These are phyloP conservation scores for Hydrolagus colliei DNA, from an alignment of 2,797 vertebrate genomes.

Conservation along the genomic window DNA sequence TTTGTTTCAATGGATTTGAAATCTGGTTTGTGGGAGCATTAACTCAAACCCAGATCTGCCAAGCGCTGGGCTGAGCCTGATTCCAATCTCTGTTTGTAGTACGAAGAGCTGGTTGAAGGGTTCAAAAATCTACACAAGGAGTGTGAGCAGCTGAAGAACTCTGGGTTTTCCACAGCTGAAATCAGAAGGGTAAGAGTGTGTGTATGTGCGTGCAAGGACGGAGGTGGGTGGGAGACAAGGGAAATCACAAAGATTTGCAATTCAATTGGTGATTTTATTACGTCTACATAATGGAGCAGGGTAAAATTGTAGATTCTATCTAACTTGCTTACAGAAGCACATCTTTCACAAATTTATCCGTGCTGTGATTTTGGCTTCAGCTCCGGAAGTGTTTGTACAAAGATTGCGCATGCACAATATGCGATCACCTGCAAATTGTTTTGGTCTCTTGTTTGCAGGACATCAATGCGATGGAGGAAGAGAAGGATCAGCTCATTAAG, in stretches of 20 bases:
- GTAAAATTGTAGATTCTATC: background rate
- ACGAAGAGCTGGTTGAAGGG: slow-evolving; percentile 88
- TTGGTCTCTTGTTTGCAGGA: slow-evolving; percentile 61
- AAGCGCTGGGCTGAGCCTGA: background rate
- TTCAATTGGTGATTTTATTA: background rate
- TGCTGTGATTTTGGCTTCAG: background rate
- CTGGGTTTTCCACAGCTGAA: slow-evolving; percentile 87
- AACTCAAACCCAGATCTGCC: background rate
- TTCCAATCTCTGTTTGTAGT: slow-evolving; percentile 57
- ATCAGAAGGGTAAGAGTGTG: slow-evolving; percentile 77
- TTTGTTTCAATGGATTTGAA: background rate
- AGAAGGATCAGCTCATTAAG: slow-evolving; percentile 90
- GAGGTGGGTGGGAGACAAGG: too few species aligned
- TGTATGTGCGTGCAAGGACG: background rate
- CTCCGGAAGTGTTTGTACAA: too few species aligned
- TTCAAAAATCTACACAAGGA: slow-evolving; percentile 94
- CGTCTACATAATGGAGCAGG: background rate
- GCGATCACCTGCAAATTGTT: background rate
- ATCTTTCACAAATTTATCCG: background rate
- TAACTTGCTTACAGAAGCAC: background rate
- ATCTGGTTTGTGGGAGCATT: too few species aligned
- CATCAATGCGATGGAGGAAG: slow-evolving; percentile 91
- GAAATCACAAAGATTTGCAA: background rate
- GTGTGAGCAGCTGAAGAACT: slow-evolving; percentile 84
- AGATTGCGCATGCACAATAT: background rate